Percentiles rank a stretch among this genome's conserved stretches.
phyloP scores from a whole-genome alignment of 1,140 invertebrate species.

The Harpegnathos saltator region DNA sequence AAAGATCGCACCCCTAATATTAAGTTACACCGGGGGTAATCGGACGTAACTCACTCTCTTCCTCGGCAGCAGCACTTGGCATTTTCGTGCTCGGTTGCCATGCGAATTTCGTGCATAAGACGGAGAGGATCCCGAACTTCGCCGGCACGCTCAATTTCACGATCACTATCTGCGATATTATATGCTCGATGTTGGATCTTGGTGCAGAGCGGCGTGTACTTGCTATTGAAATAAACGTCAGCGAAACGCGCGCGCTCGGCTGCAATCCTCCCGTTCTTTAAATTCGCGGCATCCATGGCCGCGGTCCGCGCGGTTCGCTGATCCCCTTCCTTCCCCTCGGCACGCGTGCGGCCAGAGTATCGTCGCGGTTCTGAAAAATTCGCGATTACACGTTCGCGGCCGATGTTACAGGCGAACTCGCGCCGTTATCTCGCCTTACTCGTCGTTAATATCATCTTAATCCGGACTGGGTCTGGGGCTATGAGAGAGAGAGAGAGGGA shows the following conservation, averaged over 20 bases:
- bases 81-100: background rate
- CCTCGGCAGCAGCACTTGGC: background rate
- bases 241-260: background rate
- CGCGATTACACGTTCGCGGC: conserved; percentile 22
- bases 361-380: conserved; percentile 27
- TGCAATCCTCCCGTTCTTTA: background rate
- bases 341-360: background rate
- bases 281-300: too few species aligned
- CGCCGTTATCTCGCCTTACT: too few species aligned
- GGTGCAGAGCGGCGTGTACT: background rate
- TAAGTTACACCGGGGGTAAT: background rate
- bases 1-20: too few species aligned
- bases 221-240: conserved; percentile 29
- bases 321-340: conserved; percentile 26
- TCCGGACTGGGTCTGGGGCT: too few species aligned
- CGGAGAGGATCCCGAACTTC: background rate
- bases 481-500: too few species aligned
- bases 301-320: conserved; percentile 4
- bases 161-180: background rate
- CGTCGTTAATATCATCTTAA: conserved; percentile 4
- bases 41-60: background rate
- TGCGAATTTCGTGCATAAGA: background rate
- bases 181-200: too few species aligned
- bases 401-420: too few species aligned
- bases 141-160: background rate